phyloP scores from a whole-genome alignment of 2,888 invertebrate genomes.

The Drosophila subquinaria region DNA sequence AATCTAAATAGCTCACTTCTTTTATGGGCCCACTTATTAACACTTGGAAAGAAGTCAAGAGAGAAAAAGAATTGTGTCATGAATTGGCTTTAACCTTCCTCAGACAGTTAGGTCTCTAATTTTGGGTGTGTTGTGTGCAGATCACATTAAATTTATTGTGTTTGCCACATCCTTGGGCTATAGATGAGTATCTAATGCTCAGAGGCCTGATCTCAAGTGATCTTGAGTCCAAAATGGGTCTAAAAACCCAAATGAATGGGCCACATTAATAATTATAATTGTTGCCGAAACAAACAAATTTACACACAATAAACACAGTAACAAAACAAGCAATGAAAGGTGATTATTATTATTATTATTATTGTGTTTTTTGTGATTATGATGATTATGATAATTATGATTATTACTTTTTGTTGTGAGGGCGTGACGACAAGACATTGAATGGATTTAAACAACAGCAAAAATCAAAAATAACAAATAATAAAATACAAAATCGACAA shows the following conservation, averaged over 20 bases:
- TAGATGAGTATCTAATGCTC: slow-evolving; percentile 37
- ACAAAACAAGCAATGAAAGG: slow-evolving; percentile 46
- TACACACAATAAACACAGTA: slow-evolving; percentile 61
- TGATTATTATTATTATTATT: slow-evolving; percentile 39
- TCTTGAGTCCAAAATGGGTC: slow-evolving; percentile 41
- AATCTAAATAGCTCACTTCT: slow-evolving; percentile 40
- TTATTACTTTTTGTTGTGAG: slow-evolving; percentile 40
- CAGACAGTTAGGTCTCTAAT: neutral
- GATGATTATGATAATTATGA: slow-evolving; percentile 20
- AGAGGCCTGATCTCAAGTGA: slow-evolving; percentile 39
- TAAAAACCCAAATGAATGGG: slow-evolving; percentile 45
- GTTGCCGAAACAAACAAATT: slow-evolving; percentile 49
- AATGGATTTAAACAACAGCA: slow-evolving; percentile 43
- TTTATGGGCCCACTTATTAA: slow-evolving; percentile 10
- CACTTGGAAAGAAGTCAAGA: neutral
- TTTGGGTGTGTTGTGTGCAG: slow-evolving; percentile 19
- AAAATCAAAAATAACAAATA: slow-evolving; percentile 5
- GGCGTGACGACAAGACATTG: slow-evolving; percentile 78
- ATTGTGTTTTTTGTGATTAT: slow-evolving; percentile 39
- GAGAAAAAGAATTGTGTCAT: neutral
- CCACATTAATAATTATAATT: slow-evolving; percentile 54
- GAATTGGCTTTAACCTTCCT: slow-evolving; percentile 17
- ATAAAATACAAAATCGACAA: slow-evolving; percentile 13
- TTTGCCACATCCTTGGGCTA: slow-evolving; percentile 41
- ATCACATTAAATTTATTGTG: neutral